A percentile compares a stretch with the other conserved stretches of the same genome.
phyloP scores from a whole-genome alignment of 2,888 invertebrate genomes.

The Idaea straminata region DNA sequence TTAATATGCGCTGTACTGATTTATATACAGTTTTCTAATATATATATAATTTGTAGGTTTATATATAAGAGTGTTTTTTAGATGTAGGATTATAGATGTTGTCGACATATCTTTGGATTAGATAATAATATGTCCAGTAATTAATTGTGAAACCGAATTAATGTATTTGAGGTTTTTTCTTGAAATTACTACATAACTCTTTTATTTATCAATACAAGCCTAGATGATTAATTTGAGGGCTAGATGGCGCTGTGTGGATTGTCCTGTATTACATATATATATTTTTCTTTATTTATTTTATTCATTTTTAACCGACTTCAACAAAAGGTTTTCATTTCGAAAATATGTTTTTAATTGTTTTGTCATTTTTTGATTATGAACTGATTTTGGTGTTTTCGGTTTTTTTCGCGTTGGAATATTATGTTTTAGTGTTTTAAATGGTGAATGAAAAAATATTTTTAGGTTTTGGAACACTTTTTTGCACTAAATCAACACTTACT shows the following conservation, averaged over 20 bases:
- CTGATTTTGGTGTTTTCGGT: too few species aligned
- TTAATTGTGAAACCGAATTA: slow-evolving; percentile 13
- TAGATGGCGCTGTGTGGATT: not conserved
- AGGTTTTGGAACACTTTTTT: too few species aligned
- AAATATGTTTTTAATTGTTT: too few species aligned
- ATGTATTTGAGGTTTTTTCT: slow-evolving; percentile 13
- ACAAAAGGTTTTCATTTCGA: too few species aligned
- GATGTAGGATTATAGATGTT: slow-evolving; percentile 39
- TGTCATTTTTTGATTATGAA: too few species aligned
- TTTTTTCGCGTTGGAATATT: too few species aligned
- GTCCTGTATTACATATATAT: too few species aligned
- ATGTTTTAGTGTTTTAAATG: too few species aligned
- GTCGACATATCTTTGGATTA: slow-evolving; percentile 38
- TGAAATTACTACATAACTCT: slow-evolving; percentile 11
- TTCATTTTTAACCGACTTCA: too few species aligned
- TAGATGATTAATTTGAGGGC: not conserved
- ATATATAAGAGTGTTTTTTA: slow-evolving; percentile 39
- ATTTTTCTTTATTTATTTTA: too few species aligned
- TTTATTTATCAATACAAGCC: not conserved
- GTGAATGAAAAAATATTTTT: too few species aligned
- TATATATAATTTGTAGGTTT: slow-evolving; percentile 25
- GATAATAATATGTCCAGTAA: slow-evolving; percentile 35
- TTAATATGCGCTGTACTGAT: slow-evolving; percentile 21
- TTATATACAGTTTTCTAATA: slow-evolving; percentile 16
- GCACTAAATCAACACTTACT: too few species aligned